These are phyloP conservation scores for Shinisaurus crocodilurus DNA, from an alignment of 2,113 vertebrate species.

Conservation along the genomic window DNA sequence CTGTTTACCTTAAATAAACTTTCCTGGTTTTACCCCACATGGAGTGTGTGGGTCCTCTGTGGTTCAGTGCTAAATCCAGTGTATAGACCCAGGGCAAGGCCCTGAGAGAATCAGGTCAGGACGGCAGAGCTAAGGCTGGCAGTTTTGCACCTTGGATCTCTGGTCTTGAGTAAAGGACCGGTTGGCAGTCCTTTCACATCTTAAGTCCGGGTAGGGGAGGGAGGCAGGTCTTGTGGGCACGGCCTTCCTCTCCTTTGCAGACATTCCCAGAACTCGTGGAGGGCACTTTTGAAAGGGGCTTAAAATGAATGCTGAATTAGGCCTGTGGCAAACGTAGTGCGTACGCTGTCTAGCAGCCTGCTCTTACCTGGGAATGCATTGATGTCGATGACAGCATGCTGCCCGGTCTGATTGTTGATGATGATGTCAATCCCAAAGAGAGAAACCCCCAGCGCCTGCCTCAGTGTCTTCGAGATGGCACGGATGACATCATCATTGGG, in stretches of 20 bases:
- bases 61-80: too few species aligned
- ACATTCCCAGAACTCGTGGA: background rate
- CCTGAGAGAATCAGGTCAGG: too few species aligned
- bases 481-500: conserved; percentile 94
- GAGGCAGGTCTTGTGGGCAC: too few species aligned
- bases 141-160: too few species aligned
- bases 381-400: conserved; percentile 96
- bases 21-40: too few species aligned
- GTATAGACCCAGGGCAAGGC: too few species aligned
- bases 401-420: conserved; percentile 97
- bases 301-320: background rate
- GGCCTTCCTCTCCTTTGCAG: too few species aligned
- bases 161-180: too few species aligned
- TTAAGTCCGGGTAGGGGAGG: background rate
- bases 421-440: conserved; percentile 98
- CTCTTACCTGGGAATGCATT: conserved; percentile 96
- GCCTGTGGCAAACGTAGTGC: background rate
- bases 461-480: conserved; percentile 88
- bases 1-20: too few species aligned
- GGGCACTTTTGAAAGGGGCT: background rate
- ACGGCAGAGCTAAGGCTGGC: too few species aligned
- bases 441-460: conserved; percentile 90
- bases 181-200: too few species aligned
- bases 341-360: background rate
- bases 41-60: too few species aligned